Percentiles rank a stretch among this genome's conserved stretches.
phyloP scores from a whole-genome alignment of 2,113 vertebrate genomes.

The Psilopogon haemacephalus region DNA sequence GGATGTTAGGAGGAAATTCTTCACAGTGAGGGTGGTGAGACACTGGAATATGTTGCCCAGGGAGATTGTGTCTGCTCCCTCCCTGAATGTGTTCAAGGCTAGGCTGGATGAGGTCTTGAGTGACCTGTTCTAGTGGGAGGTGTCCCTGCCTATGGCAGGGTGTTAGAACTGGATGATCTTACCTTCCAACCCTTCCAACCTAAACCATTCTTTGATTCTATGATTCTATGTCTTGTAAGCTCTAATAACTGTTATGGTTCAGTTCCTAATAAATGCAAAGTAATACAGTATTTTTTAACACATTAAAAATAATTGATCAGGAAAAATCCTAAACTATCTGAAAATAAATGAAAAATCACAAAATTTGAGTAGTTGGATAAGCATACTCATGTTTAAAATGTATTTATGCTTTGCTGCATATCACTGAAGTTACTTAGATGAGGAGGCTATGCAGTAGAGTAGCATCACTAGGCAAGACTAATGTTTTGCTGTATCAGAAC shows the following conservation, averaged over 20 bases:
- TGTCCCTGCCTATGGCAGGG: too few relatives aligned
- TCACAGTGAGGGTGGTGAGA: too few relatives aligned
- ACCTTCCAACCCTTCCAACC: too few relatives aligned
- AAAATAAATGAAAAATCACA: background rate
- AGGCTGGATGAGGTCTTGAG: too few relatives aligned
- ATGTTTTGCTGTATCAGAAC: background rate
- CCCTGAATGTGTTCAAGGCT: too few relatives aligned
- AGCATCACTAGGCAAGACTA: background rate
- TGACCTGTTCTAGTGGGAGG: too few relatives aligned
- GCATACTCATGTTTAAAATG: background rate
- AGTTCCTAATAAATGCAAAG: background rate
- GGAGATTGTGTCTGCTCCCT: too few relatives aligned
- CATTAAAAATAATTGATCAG: background rate
- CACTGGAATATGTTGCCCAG: too few relatives aligned
- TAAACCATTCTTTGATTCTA: too few relatives aligned
- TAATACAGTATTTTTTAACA: background rate
- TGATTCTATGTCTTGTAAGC: too few relatives aligned
- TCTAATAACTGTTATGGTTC: background rate
- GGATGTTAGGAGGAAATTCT: too few relatives aligned
- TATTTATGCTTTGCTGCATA: background rate
- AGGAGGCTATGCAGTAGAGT: background rate
- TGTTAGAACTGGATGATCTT: too few relatives aligned
- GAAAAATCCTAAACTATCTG: background rate
- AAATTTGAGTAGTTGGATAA: background rate
- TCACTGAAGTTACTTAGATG: background rate